These are phyloP conservation scores for Sebastes trivittatus DNA, from an alignment of 2,797 vertebrate genomes.

Conservation along the genomic window DNA sequence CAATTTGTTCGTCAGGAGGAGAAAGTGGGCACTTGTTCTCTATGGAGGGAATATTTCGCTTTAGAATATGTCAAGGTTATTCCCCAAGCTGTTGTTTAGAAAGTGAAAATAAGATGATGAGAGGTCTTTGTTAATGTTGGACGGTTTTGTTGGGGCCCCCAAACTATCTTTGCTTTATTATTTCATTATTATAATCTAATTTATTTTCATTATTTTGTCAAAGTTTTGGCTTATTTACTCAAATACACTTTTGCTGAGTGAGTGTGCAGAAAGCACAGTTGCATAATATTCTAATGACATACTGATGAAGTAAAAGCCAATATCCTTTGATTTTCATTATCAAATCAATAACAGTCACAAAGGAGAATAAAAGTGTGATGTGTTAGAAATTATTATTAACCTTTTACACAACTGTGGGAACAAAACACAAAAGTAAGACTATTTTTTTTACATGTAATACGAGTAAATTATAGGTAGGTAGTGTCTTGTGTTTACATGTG, in stretches of 20 bases:
- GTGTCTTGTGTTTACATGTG: background rate
- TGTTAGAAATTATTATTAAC: background rate
- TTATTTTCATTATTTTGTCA: background rate
- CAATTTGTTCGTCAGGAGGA: slow-evolving; percentile 60
- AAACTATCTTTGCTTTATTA: background rate
- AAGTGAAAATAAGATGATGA: slow-evolving; percentile 13
- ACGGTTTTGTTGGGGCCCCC: background rate
- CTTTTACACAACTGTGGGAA: background rate
- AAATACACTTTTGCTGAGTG: background rate
- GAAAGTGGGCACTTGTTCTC: slow-evolving; percentile 69
- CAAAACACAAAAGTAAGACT: background rate
- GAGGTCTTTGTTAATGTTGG: background rate
- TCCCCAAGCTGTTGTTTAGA: slow-evolving; percentile 47
- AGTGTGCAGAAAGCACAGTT: background rate
- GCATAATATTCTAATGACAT: slow-evolving; percentile 3
- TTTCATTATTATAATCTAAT: background rate
- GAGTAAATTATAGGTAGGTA: background rate
- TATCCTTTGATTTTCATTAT: slow-evolving; percentile 49
- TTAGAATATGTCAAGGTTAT: slow-evolving; percentile 59
- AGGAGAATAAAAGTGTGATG: slow-evolving; percentile 3
- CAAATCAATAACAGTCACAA: slow-evolving; percentile 40
- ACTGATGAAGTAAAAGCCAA: slow-evolving; percentile 16
- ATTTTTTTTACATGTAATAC: background rate
- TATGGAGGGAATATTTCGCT: slow-evolving; percentile 43
- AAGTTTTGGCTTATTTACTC: background rate